Base-by-base conservation (phyloP, 2,888 invertebrate species). In the Terebella lapidaria region DNA sequence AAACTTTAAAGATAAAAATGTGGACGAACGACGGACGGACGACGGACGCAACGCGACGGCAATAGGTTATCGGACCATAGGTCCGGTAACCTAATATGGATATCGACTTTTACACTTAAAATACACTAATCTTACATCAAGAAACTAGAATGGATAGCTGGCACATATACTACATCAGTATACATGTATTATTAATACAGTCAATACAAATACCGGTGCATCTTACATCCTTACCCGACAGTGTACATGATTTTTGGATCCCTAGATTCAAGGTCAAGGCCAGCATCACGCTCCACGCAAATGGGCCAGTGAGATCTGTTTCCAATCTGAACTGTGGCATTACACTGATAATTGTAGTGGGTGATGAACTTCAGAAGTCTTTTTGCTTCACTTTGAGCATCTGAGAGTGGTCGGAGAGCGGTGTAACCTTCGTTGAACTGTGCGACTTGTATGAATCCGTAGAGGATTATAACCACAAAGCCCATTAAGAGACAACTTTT, bases 341-440 rank as follows among this genome's bases (percentile, higher is more conserved):
- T 76, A 64, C 76, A 76, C 63, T 73, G 74, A 56, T 70, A 71
- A 47, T 76, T 73, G 55, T 74, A 72, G 22, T 72, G 67, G 1
- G 73, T 72, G 47, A 76, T 71, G 59, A 76, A 75, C 56, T 71
- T 71, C n/a, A 76, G 66, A 55, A 76, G 62, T 45, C 76, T 60
- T 30, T 65, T 67, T 1, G 75, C 75, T 57, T 77, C 77, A 61
- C 70, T 73, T 35, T 72, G 67, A 2, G 75, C 74, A 68, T 72
- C 72, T 15, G 72, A 63, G 51, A 77, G 63, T 26, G 73, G 73
- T 58, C 71, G 70, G 10, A 77, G 65, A 10, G 77, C 73, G 20
- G 71, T 71, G 65, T 70, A 77, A 24, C 71, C 70, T 52, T 73
- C 61, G n/a, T 61, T 53, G 27, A 49, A 58, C 20, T 56, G 58